phyloP scores from a whole-genome alignment of 1,140 invertebrate genomes.

The Drosophila ananassae region DNA sequence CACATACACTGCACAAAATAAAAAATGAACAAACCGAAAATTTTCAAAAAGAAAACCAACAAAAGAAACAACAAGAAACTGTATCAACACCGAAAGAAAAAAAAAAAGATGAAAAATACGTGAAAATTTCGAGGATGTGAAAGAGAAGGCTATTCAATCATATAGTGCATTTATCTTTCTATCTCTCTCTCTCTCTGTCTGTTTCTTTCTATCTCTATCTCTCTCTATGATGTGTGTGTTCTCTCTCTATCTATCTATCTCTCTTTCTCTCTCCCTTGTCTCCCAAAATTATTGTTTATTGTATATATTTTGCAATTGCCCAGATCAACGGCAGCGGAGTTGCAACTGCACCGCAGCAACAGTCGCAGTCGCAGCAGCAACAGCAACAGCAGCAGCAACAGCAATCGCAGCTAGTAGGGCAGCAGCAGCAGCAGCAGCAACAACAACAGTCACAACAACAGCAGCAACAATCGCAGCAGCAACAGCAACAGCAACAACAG shows the following conservation, averaged over 20 bases:
- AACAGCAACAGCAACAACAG: constrained; percentile 32
- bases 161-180: constrained; percentile 78
- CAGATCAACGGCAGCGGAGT: constrained; percentile 73
- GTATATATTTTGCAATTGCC: constrained; percentile 59
- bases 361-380: constrained; percentile 44
- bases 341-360: constrained; percentile 52
- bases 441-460: constrained; percentile 39
- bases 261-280: constrained; percentile 62
- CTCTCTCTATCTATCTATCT: constrained; percentile 52
- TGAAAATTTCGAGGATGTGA: constrained; percentile 17
- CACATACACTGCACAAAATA: constrained; percentile 15
- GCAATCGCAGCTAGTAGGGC: constrained; percentile 15
- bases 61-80: constrained; percentile 29
- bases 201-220: constrained; percentile 44
- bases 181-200: constrained; percentile 57
- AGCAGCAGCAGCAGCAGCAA: constrained; percentile 38
- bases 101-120: constrained; percentile 22
- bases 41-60: constrained; percentile 24
- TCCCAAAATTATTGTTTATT: constrained; percentile 75
- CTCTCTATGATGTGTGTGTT: constrained; percentile 61
- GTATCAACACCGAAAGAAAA: constrained; percentile 23
- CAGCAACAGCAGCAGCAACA: constrained; percentile 47
- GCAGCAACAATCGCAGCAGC: constrained; percentile 29
- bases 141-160: constrained; percentile 62
- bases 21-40: constrained; percentile 7